Evolutionary conservation across 2,113 vertebrate species (phyloP).

Genomic region (Callospermophilus lateralis): DNA sequence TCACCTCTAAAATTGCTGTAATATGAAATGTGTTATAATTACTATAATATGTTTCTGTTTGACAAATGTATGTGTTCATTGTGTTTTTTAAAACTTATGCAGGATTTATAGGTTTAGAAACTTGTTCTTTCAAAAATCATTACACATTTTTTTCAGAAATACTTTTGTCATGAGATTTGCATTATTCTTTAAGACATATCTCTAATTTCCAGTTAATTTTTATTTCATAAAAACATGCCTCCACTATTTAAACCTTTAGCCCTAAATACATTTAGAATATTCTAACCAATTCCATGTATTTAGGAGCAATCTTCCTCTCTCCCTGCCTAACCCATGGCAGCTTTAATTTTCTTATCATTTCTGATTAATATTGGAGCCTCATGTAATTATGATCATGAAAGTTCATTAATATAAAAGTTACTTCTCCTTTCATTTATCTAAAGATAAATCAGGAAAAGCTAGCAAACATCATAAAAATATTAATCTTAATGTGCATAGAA

Average conservation of each 20-base stretch:
- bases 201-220: constrained; percentile 76
- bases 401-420: constrained; percentile 16
- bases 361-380: neutral
- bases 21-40: constrained; percentile 81
- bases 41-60: constrained; percentile 61
- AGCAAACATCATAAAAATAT: constrained; percentile 31
- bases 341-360: constrained; percentile 65
- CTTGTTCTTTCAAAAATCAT: constrained; percentile 70
- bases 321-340: neutral
- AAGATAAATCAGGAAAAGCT: constrained; percentile 70
- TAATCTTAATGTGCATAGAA: constrained; percentile 29
- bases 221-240: constrained; percentile 64
- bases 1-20: constrained; percentile 80
- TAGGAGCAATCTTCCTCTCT: constrained; percentile 3
- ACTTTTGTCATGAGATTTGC: constrained; percentile 73
- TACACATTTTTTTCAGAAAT: constrained; percentile 67
- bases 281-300: neutral
- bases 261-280: constrained; percentile 57
- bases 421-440: constrained; percentile 27
- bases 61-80: constrained; percentile 68
- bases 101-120: constrained; percentile 72
- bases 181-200: constrained; percentile 65
- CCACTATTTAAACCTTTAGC: constrained; percentile 69
- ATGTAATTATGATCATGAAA: constrained; percentile 41
- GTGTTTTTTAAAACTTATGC: constrained; percentile 66